Evolutionary conservation across 2,113 vertebrate genomes (phyloP), one percentile per base, ranked within the genome.

Genomic region (Cyprinus carpio): DNA sequence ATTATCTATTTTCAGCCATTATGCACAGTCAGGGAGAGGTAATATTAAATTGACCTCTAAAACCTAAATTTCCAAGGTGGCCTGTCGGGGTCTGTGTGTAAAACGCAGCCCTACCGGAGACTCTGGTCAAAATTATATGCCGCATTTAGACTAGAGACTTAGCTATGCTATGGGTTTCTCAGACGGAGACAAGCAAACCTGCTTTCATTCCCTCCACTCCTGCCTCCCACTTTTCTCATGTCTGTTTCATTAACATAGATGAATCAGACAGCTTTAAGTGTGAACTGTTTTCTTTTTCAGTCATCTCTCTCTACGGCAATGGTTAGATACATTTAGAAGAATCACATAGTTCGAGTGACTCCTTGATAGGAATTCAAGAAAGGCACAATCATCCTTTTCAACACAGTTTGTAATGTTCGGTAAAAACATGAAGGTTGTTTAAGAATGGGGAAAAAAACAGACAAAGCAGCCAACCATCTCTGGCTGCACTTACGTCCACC

Each of bases 191-290:
- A 67, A 43, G n/a, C 78, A 60, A 51, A 56, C 74, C 69, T 85
- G 18, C 87, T 89, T 85, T 87, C 81, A 64, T 56, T 81, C 81
- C 85, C 82, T 84, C 64, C 46, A 31, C 27, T 64, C 54, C 72
- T 82, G 40, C 81, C 83, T 90, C 58, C 78, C 77, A 67, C 18
- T 71, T 81, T 56, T 60, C 77, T 67, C 82, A 89, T 87, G 83
- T 81, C 85, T 88, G 87, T 65, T 74, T 89, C 85, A 90, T 91
- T 89, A 89, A 87, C 72, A 64, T 60, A 71, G 77, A 43, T 40
- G 58, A 85, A 81, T 72, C 83, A 75, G 56, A 81, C 76, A 75
- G 69, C 69, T 60, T 58, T 64, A 27, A 84, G 81, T 78, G 81
- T 84, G 69, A 80, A 81, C 58, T 27, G 40, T 75, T 87, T 74